A percentile compares a stretch with the other conserved stretches of the same genome.
Conservation (phyloP, 2,888 invertebrate genomes). For the Stenchaetothrips biformis region DNA sequence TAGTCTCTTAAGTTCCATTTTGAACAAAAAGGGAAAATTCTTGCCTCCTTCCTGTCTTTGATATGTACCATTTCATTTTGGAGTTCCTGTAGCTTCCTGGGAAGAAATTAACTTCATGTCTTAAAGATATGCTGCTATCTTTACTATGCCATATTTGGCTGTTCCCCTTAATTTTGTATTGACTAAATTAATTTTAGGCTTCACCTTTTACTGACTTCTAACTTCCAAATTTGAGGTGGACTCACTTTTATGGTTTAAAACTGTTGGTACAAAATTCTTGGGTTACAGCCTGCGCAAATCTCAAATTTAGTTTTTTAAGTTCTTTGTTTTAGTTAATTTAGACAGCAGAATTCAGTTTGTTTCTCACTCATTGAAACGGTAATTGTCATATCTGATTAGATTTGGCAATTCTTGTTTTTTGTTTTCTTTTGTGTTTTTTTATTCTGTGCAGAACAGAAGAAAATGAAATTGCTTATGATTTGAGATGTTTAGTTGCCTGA, state of each 20-base stretch:
- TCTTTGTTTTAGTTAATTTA: constrained; percentile 3
- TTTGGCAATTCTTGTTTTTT: neutral
- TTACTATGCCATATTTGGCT: constrained; percentile 11
- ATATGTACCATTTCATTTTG: neutral
- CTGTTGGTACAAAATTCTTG: constrained; percentile 20
- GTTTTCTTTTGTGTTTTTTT: neutral
- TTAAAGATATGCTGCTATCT: constrained; percentile 9
- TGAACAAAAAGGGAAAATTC: neutral
- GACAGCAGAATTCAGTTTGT: neutral
- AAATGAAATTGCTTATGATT: neutral
- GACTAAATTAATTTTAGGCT: constrained; percentile 7
- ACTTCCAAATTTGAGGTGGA: constrained; percentile 20
- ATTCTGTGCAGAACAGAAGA: neutral
- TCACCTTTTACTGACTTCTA: constrained; percentile 2
- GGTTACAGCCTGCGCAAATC: neutral
- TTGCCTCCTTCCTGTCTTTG: neutral
- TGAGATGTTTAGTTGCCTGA: neutral
- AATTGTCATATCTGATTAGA: neutral
- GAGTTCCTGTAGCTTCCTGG: neutral
- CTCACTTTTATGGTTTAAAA: neutral
- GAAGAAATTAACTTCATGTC: constrained; percentile 13
- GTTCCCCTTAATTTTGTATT: constrained; percentile 1
- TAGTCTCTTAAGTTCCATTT: neutral
- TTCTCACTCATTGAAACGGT: neutral
- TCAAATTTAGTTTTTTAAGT: constrained; percentile 13